Evolutionary conservation across 2,113 vertebrate species (phyloP), one percentile per base, ranked within the genome.

Genomic region (Emydocephalus ijimae): DNA sequence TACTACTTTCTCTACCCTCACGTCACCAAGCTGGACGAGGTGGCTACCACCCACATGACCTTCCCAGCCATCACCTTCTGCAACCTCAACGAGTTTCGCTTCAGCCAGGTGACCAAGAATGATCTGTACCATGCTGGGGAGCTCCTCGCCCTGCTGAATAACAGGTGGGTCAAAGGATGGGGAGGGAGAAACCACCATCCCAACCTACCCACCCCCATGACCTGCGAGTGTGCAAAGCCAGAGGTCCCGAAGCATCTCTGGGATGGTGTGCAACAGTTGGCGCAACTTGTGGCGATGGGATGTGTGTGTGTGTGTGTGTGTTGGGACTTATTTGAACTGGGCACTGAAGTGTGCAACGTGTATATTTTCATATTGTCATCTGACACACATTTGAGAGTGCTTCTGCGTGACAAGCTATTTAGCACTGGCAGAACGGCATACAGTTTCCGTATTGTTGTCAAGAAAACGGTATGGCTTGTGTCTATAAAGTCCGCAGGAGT

Each of bases 71-170:
- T 99, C 97, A 99, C 99, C 95, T 98, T 99, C 98, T 99, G 99
- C 98, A 99, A 99, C 97, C 99, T 99, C 97, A 99, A 99, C 81
- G 98, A 99, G 96, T 99, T 99, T 29, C 99, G 99, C 48, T 99
- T 99, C 97, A 98, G 98, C 96, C 97, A 98, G 39, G 98, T 99
- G 94, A 99, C 99, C 96, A 99, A 99, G 97, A 99, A 99, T 43
- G 99, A 99, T 97, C 97, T 99, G 97, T 99, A 99, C 97, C 99
- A 99, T 4, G 99, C 99, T 0, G 99, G 99, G 0, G 99, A 99
- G 97, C 98, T 99, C 1, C 98, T 99, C 43, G 98, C 99, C 90
- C 97, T 99, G 96, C 99, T 99, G 95, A 99, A 99, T 95, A 98
- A 98, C 98, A 99, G 98, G 99, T 99, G 97, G 96, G 99, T 96